These are phyloP conservation scores for Aphrocallistes beatrix DNA, from an alignment of 37 sponge, comb jelly and placozoan genomes.

Conservation along the genomic window DNA sequence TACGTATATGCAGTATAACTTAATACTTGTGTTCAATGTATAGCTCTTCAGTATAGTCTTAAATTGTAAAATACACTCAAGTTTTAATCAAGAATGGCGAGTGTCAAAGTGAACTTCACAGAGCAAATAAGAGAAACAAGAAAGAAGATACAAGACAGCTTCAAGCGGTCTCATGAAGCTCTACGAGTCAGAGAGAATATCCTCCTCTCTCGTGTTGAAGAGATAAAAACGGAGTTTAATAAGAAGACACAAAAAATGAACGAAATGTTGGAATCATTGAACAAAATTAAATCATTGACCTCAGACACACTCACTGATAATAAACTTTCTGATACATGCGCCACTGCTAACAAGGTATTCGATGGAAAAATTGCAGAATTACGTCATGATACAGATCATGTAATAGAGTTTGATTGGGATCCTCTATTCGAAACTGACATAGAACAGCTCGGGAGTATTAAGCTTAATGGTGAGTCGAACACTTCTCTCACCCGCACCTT, in stretches of 20 bases:
- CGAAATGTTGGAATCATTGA: neutral
- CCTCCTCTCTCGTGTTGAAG: neutral
- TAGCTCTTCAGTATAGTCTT: too few species aligned
- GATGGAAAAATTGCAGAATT: neutral
- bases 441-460: slow-evolving; percentile 16
- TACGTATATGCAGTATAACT: too few species aligned
- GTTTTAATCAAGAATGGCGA: too few species aligned
- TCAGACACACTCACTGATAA: neutral
- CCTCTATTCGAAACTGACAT: neutral
- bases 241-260: neutral
- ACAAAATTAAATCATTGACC: neutral
- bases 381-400: neutral
- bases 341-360: neutral
- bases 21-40: too few species aligned
- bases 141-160: slow-evolving; percentile 4
- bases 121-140: neutral
- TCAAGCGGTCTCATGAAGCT: slow-evolving; percentile 17
- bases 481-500: slow-evolving; percentile 2
- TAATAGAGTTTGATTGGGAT: neutral
- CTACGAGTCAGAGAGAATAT: neutral
- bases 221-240: neutral
- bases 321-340: neutral
- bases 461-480: neutral
- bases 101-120: neutral
- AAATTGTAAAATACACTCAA: too few species aligned